Evolutionary conservation across 1,140 invertebrate species (phyloP), one percentile per base, ranked within the genome.

Genomic region (Formica selysi): DNA sequence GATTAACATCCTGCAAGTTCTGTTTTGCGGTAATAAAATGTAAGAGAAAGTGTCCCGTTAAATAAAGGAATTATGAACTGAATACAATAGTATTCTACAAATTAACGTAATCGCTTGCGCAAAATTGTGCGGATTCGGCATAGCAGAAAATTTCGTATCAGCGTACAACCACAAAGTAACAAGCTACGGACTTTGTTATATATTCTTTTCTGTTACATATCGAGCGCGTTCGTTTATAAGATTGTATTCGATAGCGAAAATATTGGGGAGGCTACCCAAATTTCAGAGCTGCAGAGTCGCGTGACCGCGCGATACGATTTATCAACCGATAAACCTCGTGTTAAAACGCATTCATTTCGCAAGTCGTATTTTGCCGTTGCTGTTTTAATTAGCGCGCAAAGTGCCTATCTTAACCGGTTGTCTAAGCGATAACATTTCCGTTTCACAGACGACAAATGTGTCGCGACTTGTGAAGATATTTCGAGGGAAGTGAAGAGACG

Each of bases 241-340:
- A 62, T 61, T 29, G 13, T 48, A 48, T 61, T 41, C 38, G 54
- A 83, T 83, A 83, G 61, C 51, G n/a, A 26, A 74, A 83, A 74
- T 70, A n/a, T 74, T 62, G 29, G 61, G 61, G 41, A 62, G 13
- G 11, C 2, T 54, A 38, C 10, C 41, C 68, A n/a, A 83, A 83
- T 83, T 83, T 74, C 73, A 74, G 57, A 62, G 36, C 26, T 26
- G 38, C 11, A 38, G 8, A 54, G 16, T 71, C 67, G 76, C 67
- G 74, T 62, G 76, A 73, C 26, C 16, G 26, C 10, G 32, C n/a
- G 38, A 87, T 87, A 22, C n/a, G 38, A 87, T 87, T 71, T 81
- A 38, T 74, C 67, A 26, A 1, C 10, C 26, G 13, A 81, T 80
- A 80, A 79, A 67, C 19, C 64, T 41, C 48, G 48, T 19, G 32